A percentile compares a stretch with the other conserved stretches of the same genome.
Evolutionary conservation across 2,888 invertebrate species (phyloP).

Genomic region (Megastigmus dorsalis): DNA sequence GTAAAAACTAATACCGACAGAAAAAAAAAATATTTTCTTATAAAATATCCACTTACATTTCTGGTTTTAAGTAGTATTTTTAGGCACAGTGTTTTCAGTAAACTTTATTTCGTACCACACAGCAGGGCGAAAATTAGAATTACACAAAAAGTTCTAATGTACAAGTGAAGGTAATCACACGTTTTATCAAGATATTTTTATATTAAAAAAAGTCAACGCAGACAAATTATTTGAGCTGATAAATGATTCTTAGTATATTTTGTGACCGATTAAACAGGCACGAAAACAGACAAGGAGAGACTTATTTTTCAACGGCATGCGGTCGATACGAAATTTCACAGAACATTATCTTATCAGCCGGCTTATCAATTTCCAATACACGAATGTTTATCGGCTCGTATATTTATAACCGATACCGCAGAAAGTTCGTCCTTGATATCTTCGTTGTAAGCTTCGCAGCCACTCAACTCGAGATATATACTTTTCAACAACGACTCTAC

Average conservation of each 20-base stretch:
- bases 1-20: too few species aligned
- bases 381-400: constrained; percentile 3
- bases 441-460: not conserved
- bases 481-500: not conserved
- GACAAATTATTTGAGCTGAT: not conserved
- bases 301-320: constrained; percentile 25
- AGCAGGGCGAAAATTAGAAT: too few species aligned
- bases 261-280: not conserved
- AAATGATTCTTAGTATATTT: not conserved
- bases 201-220: not conserved
- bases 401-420: constrained; percentile 20
- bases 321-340: constrained; percentile 30
- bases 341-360: constrained; percentile 37
- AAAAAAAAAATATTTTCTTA: too few species aligned
- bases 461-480: constrained; percentile 3
- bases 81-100: too few species aligned
- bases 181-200: not conserved
- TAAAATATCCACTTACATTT: too few species aligned
- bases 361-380: constrained; percentile 28
- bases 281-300: not conserved
- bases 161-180: too few species aligned
- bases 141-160: too few species aligned
- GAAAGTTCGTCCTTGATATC: constrained; percentile 17
- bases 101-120: too few species aligned
- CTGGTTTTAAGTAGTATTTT: too few species aligned